These are phyloP conservation scores for Atractosteus spatula DNA, from an alignment of 2,113 vertebrate species.

Conservation along the genomic window DNA sequence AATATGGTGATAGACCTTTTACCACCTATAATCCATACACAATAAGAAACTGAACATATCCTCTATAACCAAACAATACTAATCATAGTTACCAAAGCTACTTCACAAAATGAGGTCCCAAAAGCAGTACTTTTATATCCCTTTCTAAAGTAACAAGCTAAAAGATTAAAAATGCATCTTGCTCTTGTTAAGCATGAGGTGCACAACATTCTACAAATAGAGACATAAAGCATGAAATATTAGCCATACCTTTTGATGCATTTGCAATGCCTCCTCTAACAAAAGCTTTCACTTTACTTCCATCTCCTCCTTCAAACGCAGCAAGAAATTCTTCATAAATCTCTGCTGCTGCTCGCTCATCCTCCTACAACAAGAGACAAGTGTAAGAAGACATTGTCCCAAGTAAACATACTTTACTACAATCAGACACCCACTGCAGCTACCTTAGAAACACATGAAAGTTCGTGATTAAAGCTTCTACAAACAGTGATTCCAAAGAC, in stretches of 20 bases:
- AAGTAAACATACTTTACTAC: not conserved
- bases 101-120: too few relatives aligned
- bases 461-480: too few relatives aligned
- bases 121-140: too few relatives aligned
- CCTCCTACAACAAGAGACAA: constrained; percentile 71
- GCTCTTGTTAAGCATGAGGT: not conserved
- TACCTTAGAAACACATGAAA: too few relatives aligned
- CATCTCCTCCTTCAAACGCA: constrained; percentile 94
- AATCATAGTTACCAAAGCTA: too few relatives aligned
- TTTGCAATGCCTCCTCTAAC: constrained; percentile 96
- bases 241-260: constrained; percentile 83
- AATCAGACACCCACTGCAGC: not conserved
- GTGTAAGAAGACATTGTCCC: too few relatives aligned
- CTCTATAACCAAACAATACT: not conserved
- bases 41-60: not conserved
- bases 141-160: not conserved
- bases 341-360: constrained; percentile 95
- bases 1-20: too few relatives aligned
- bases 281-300: constrained; percentile 94
- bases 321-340: constrained; percentile 98
- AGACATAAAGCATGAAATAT: too few relatives aligned
- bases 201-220: too few relatives aligned
- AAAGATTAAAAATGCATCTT: not conserved
- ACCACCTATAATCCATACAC: not conserved
- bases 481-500: too few relatives aligned